Evolutionary conservation across 2,888 invertebrate genomes (phyloP), one percentile per base, ranked within the genome.

Genomic region (Pardosa pseudoannulata): DNA sequence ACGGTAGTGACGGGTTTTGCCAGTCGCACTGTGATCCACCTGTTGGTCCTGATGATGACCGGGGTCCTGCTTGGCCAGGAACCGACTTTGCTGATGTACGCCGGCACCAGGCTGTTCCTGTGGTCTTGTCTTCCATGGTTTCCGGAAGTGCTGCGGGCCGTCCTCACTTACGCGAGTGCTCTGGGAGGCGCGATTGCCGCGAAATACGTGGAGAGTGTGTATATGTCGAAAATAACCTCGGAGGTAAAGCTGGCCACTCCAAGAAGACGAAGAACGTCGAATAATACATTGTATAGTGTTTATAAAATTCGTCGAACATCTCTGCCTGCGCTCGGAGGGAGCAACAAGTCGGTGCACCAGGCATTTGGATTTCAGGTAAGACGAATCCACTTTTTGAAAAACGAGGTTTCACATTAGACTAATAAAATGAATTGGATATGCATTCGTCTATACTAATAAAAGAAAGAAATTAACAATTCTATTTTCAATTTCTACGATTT

Each of bases 351-450:
- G 3, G 46, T 72, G 6, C 72, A 85, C 31, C 72, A 68, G 0
- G 70, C 72, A n/a, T 78, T 72, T 56, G 83, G 78, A 78, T 85
- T 67, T 78, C 83, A 85, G 83, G 83, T 85, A 27, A 78, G 83
- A 19, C n/a, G n/a, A n/a, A n/a, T n/a, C n/a, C 56, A 36, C 27
- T 62, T 9, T 46, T 46, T 46, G 41, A n/a, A n/a, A n/a, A n/a
- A n/a, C n/a, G n/a, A n/a, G n/a, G n/a, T n/a, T n/a, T n/a, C n/a
- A n/a, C n/a, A n/a, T n/a, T n/a, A n/a, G n/a, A n/a, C n/a, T n/a
- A n/a, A n/a, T n/a, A n/a, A n/a, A n/a, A n/a, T n/a, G n/a, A n/a
- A n/a, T n/a, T n/a, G n/a, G n/a, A n/a, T n/a, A n/a, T n/a, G n/a
- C n/a, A n/a, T n/a, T n/a, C n/a, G n/a, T n/a, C n/a, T n/a, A n/a